phyloP scores from a whole-genome alignment of 2,113 vertebrate genomes.

The Siniperca knerii region DNA sequence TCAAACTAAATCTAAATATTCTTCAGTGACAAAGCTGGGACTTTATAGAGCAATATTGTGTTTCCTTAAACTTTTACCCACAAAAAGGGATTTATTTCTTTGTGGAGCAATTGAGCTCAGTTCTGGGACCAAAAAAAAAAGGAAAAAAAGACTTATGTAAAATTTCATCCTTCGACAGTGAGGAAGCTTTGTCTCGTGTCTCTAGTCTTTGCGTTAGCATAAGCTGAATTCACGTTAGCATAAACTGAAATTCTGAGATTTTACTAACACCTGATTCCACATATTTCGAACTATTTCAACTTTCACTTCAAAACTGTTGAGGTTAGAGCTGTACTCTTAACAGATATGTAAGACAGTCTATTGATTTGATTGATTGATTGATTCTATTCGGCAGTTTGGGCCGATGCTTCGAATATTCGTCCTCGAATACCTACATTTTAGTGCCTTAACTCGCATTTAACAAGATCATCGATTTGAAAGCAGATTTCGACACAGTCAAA shows the following conservation, averaged over 20 bases:
- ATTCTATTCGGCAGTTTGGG: background rate
- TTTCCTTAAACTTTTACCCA: slow-evolving; percentile 13
- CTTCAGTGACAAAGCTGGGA: slow-evolving; percentile 10
- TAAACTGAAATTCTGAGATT: too few relatives aligned
- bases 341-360: background rate
- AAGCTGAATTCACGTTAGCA: background rate
- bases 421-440: background rate
- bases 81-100: slow-evolving; percentile 7
- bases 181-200: background rate
- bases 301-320: background rate
- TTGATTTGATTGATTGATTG: too few relatives aligned
- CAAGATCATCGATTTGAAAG: background rate
- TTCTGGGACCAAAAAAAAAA: background rate
- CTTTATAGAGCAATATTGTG: background rate
- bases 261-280: too few relatives aligned
- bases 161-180: background rate
- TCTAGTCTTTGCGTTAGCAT: background rate
- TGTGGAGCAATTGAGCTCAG: background rate
- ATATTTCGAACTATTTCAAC: background rate
- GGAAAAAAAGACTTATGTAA: background rate
- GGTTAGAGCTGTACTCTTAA: background rate
- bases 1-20: slow-evolving; percentile 10
- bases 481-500: background rate
- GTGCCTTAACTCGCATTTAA: background rate
- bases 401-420: background rate